Evolutionary conservation across 1,140 invertebrate species (phyloP).

Genomic region (Paraescarpia echinospica): DNA sequence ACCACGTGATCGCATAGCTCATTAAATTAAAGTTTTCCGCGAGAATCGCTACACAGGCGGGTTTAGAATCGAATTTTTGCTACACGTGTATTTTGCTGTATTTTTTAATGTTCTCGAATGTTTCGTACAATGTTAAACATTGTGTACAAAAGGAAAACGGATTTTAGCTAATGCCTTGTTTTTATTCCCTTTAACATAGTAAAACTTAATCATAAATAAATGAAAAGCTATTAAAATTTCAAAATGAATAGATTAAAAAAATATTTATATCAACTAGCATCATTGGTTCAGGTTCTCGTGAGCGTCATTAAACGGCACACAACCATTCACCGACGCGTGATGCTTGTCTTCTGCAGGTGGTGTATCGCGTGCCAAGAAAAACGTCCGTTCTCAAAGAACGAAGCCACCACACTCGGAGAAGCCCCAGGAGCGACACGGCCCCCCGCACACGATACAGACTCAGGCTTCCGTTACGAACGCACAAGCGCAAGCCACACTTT

Average conservation of each 20-base stretch:
- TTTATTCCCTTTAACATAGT: too few relatives aligned
- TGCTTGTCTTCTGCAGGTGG: not conserved
- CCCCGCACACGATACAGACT: not conserved
- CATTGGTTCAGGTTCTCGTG: not conserved
- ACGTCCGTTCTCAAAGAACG: not conserved
- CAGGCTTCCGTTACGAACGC: not conserved
- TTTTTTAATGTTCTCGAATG: too few relatives aligned
- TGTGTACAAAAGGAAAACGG: too few relatives aligned
- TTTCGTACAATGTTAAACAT: too few relatives aligned
- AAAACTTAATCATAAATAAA: too few relatives aligned
- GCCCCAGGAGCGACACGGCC: not conserved
- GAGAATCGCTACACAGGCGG: too few relatives aligned
- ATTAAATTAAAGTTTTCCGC: too few relatives aligned
- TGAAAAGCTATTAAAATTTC: not conserved
- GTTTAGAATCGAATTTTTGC: too few relatives aligned
- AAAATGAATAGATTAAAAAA: not conserved
- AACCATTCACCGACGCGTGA: not conserved
- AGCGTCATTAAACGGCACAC: not conserved
- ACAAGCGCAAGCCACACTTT: conserved; percentile 27
- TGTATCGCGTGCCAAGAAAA: not conserved
- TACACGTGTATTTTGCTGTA: too few relatives aligned
- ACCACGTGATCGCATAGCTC: too few relatives aligned
- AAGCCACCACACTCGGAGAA: not conserved
- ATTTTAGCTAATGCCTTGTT: too few relatives aligned
- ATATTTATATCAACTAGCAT: not conserved